These are phyloP conservation scores for Scomber colias DNA, from an alignment of 2,113 vertebrate genomes.

Conservation along the genomic window DNA sequence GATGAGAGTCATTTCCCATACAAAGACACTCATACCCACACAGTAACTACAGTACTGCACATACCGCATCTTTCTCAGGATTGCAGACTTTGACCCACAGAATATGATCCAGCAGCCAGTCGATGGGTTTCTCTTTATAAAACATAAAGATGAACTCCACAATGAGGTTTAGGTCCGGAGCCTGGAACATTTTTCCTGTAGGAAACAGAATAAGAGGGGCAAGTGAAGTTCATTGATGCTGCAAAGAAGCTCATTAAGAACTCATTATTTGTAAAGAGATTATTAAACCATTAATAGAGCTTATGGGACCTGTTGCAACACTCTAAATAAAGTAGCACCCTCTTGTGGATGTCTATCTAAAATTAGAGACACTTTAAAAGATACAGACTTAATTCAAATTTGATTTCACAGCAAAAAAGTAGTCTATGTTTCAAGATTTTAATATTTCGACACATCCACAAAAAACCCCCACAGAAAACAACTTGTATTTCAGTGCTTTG, in stretches of 20 bases:
- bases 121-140: slow-evolving; percentile 98
- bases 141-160: slow-evolving; percentile 99
- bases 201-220: slow-evolving; percentile 27
- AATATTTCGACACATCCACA: too few species aligned
- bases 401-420: too few species aligned
- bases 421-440: too few species aligned
- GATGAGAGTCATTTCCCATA: not conserved
- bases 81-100: slow-evolving; percentile 99
- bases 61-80: slow-evolving; percentile 98
- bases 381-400: too few species aligned
- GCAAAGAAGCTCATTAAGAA: slow-evolving; percentile 20
- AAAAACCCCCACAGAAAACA: too few species aligned
- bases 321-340: not conserved
- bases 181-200: slow-evolving; percentile 99
- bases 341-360: not conserved
- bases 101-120: slow-evolving; percentile 98
- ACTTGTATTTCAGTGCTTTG: too few species aligned
- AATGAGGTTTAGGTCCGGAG: slow-evolving; percentile 96
- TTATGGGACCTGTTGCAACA: not conserved
- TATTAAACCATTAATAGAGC: slow-evolving; percentile 7
- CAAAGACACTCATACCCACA: not conserved
- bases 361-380: too few species aligned
- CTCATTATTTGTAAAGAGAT: slow-evolving; percentile 8
- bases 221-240: not conserved
- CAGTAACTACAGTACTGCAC: slow-evolving; percentile 60